phyloP scores from a whole-genome alignment of 2,797 vertebrate species.

The Lithobates pipiens region DNA sequence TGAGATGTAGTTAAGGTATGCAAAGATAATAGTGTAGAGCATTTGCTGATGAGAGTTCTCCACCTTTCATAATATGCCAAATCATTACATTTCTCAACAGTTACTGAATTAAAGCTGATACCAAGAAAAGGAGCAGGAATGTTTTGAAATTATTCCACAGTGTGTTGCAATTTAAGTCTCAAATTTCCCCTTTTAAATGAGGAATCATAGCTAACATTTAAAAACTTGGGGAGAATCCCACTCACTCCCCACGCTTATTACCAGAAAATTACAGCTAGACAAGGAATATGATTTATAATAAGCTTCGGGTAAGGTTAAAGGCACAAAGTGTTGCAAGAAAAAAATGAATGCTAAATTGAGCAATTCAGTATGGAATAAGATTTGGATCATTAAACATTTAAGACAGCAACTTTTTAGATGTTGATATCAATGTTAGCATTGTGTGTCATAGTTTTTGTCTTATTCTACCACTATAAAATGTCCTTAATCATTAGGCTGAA shows the following conservation, averaged over 20 bases:
- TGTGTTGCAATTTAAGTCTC: slow-evolving; percentile 25
- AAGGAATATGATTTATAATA: background rate
- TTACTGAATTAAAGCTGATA: background rate
- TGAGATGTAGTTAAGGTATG: background rate
- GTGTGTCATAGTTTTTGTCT: background rate
- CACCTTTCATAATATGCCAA: background rate
- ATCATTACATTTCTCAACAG: background rate
- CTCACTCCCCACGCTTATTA: background rate
- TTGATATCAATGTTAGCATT: background rate
- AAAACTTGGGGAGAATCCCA: slow-evolving; percentile 35
- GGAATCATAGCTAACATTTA: slow-evolving; percentile 31
- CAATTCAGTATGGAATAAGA: background rate
- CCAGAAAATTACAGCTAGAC: background rate
- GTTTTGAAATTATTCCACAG: slow-evolving; percentile 24
- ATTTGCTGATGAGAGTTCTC: background rate
- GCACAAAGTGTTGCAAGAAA: background rate
- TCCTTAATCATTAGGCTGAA: too few species aligned
- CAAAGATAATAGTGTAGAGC: background rate
- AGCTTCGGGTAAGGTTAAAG: background rate
- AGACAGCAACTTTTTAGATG: background rate
- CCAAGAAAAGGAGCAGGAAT: background rate
- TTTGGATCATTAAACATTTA: too few species aligned
- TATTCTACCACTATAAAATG: too few species aligned
- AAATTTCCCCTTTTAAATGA: slow-evolving; percentile 39
- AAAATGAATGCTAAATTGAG: background rate